Percentiles rank a stretch among this genome's conserved stretches.
phyloP scores from a whole-genome alignment of 2,113 vertebrate species.

The Ictalurus punctatus region DNA sequence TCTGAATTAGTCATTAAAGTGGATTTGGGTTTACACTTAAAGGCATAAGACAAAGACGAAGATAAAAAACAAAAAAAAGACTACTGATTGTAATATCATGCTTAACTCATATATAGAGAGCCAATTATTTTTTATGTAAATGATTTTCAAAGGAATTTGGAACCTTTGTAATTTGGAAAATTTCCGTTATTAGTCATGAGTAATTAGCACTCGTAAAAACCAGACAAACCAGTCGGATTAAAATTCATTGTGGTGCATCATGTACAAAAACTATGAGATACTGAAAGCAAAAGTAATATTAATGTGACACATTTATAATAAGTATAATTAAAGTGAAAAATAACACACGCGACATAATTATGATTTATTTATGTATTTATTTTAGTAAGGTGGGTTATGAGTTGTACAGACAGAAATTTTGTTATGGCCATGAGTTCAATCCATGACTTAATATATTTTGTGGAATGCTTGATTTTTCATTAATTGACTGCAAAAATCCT shows the following conservation, averaged over 20 bases:
- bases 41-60: neutral
- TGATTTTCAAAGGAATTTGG: too few relatives aligned
- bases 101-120: neutral
- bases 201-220: neutral
- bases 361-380: neutral
- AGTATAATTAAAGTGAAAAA: neutral
- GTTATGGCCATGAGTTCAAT: neutral
- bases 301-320: neutral
- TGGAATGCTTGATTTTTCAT: too few relatives aligned
- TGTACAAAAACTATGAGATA: neutral
- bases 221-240: neutral
- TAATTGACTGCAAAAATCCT: too few relatives aligned
- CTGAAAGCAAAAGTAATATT: neutral
- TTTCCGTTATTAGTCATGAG: neutral
- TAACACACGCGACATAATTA: neutral
- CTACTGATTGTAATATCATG: neutral
- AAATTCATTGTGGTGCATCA: neutral
- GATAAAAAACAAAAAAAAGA: neutral
- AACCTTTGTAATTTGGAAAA: neutral
- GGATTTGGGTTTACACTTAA: neutral
- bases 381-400: neutral
- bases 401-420: neutral
- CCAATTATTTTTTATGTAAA: too few relatives aligned
- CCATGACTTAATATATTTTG: neutral
- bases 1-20: conserved; percentile 9